phyloP scores from a whole-genome alignment of 2,888 invertebrate genomes.

The Graphium colonna region DNA sequence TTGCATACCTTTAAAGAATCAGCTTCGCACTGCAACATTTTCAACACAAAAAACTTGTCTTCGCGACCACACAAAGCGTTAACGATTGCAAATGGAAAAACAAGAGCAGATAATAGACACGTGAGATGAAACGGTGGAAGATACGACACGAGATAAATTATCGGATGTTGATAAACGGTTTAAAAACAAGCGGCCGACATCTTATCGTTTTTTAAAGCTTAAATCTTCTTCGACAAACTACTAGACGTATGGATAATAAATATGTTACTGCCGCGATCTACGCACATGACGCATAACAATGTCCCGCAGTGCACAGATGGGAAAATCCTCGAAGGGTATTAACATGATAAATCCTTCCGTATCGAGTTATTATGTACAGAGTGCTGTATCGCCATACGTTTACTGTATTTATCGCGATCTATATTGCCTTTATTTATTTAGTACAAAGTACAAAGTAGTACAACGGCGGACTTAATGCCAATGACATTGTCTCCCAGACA shows the following conservation, averaged over 20 bases:
- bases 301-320: background rate
- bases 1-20: constrained; percentile 50
- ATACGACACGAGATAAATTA: constrained; percentile 28
- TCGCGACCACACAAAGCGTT: constrained; percentile 32
- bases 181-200: constrained; percentile 1
- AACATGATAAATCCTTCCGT: too few species aligned
- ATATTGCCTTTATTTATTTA: too few species aligned
- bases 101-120: constrained; percentile 27
- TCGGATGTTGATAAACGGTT: constrained; percentile 19
- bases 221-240: constrained; percentile 4
- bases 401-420: too few species aligned
- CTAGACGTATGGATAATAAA: background rate
- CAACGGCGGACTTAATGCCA: too few species aligned
- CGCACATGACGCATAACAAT: constrained; percentile 14
- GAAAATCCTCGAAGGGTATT: constrained; percentile 1
- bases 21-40: constrained; percentile 55
- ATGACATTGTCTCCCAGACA: too few species aligned
- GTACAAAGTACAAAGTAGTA: too few species aligned
- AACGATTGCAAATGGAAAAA: constrained; percentile 22
- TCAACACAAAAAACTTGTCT: constrained; percentile 25
- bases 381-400: too few species aligned
- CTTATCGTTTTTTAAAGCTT: constrained; percentile 4
- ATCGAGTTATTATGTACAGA: too few species aligned
- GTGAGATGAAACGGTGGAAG: constrained; percentile 30
- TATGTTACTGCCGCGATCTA: constrained; percentile 4